These are phyloP conservation scores for Gasterosteus nipponicus DNA, from an alignment of 2,113 vertebrate genomes.

Conservation along the genomic window DNA sequence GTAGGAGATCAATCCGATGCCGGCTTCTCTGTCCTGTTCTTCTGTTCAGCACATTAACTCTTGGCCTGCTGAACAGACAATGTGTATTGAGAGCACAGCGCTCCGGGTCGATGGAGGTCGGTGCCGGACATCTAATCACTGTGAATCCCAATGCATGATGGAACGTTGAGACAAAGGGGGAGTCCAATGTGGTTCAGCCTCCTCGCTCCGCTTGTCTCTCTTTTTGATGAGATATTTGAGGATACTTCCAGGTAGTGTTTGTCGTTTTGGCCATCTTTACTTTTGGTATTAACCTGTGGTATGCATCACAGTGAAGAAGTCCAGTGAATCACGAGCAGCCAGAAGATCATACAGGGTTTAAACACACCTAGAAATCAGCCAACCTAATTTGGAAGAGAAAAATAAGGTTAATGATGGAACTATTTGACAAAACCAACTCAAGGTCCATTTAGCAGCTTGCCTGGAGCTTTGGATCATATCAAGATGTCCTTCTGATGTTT, in stretches of 20 bases:
- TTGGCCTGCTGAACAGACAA: slow-evolving; percentile 54
- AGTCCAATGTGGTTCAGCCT: slow-evolving; percentile 48
- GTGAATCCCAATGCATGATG: slow-evolving; percentile 54
- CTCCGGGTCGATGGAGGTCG: slow-evolving; percentile 61
- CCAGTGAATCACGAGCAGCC: not conserved
- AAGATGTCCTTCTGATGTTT: not conserved
- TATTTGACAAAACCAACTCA: not conserved
- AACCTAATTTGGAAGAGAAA: not conserved
- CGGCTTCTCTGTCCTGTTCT: slow-evolving; percentile 35
- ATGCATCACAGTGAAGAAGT: not conserved
- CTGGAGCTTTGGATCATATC: not conserved
- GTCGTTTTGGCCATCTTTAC: not conserved
- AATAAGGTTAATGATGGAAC: not conserved
- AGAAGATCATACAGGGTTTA: not conserved
- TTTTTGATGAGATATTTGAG: not conserved
- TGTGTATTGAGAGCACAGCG: slow-evolving; percentile 60
- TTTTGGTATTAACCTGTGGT: not conserved
- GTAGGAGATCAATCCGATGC: slow-evolving; percentile 64
- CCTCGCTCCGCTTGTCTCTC: not conserved
- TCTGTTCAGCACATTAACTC: slow-evolving; percentile 64
- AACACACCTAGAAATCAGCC: not conserved
- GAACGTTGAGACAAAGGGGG: slow-evolving; percentile 60
- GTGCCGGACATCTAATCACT: slow-evolving; percentile 64
- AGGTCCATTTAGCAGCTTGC: not conserved
- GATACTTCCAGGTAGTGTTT: slow-evolving; percentile 4